These are phyloP conservation scores for Macaria liturata DNA, from an alignment of 2,888 invertebrate genomes.

Conservation along the genomic window DNA sequence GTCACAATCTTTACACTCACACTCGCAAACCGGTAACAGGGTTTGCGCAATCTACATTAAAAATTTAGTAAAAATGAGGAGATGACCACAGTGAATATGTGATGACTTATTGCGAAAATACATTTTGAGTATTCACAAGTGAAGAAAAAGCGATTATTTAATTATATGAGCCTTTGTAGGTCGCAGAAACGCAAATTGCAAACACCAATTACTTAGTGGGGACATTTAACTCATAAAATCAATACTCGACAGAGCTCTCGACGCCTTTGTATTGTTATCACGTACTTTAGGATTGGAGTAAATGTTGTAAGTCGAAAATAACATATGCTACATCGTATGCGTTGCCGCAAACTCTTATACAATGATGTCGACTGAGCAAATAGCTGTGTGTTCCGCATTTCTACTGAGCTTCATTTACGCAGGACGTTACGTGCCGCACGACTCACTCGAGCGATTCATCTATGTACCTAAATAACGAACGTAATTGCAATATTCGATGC, in stretches of 20 bases:
- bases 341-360: slow-evolving; percentile 80
- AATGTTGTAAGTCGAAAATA: slow-evolving; percentile 80
- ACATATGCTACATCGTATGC: slow-evolving; percentile 73
- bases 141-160: background rate
- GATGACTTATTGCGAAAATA: slow-evolving; percentile 46
- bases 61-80: slow-evolving; percentile 41
- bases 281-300: slow-evolving; percentile 76
- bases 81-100: slow-evolving; percentile 45
- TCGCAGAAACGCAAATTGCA: slow-evolving; percentile 21
- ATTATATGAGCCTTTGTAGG: background rate
- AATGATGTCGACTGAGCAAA: slow-evolving; percentile 81
- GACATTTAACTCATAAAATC: background rate
- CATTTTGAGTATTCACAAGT: slow-evolving; percentile 33
- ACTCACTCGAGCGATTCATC: slow-evolving; percentile 50
- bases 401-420: slow-evolving; percentile 78
- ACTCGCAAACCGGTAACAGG: slow-evolving; percentile 43
- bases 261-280: slow-evolving; percentile 71
- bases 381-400: slow-evolving; percentile 82
- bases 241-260: slow-evolving; percentile 47
- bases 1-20: slow-evolving; percentile 54
- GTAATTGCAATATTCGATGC: slow-evolving; percentile 29
- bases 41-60: slow-evolving; percentile 53
- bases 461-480: slow-evolving; percentile 42
- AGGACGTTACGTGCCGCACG: slow-evolving; percentile 64
- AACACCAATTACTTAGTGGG: no score